phyloP scores from a whole-genome alignment of 2,113 vertebrate genomes.

The Gymnocephalus cernua region DNA sequence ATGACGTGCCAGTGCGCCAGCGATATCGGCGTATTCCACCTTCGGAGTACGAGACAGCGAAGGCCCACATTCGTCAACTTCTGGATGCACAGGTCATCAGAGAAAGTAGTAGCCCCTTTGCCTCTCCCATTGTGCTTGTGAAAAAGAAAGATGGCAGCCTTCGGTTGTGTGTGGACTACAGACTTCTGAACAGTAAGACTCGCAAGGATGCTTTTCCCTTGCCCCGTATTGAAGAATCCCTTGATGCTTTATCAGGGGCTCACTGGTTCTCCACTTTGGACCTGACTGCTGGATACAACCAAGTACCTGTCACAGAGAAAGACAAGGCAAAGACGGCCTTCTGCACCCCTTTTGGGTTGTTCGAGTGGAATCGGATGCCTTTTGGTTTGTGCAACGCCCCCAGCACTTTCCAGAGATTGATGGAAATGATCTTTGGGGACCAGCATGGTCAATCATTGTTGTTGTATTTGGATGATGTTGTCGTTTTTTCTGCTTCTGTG shows the following conservation, averaged over 20 bases:
- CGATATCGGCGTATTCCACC: neutral
- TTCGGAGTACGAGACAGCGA: neutral
- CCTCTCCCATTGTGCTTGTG: neutral
- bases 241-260: neutral
- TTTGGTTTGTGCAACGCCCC: constrained; percentile 3
- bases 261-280: too few species aligned
- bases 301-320: too few species aligned
- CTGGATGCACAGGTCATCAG: constrained; percentile 3
- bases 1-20: neutral
- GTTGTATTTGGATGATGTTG: constrained; percentile 27
- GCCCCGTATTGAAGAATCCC: constrained; percentile 19
- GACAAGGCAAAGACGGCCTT: constrained; percentile 18
- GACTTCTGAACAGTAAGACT: constrained; percentile 7
- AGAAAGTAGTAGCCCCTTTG: constrained; percentile 15
- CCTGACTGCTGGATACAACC: too few species aligned
- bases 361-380: constrained; percentile 6
- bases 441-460: constrained; percentile 13
- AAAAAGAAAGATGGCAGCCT: constrained; percentile 25
- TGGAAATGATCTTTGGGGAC: constrained; percentile 4
- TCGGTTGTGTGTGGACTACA: neutral
- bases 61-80: neutral
- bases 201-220: constrained; percentile 18
- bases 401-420: neutral
- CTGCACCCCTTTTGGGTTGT: neutral
- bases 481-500: constrained; percentile 17